Evolutionary conservation across 2,797 vertebrate species (phyloP).

Genomic region (Crenichthys baileyi): DNA sequence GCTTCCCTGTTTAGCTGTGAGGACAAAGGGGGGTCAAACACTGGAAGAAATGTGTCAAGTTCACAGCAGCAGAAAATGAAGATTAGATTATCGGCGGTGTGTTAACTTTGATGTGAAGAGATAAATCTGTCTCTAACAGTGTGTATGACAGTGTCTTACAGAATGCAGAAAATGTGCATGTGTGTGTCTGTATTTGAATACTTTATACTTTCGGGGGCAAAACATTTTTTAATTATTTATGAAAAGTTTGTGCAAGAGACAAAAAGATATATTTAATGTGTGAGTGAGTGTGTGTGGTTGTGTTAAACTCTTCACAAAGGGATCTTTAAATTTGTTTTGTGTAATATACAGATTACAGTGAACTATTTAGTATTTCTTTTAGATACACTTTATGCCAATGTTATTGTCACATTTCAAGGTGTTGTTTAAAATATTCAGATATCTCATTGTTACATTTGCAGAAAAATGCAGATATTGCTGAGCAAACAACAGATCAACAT

Average conservation of each 20-base stretch:
- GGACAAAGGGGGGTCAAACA: slow-evolving; percentile 61
- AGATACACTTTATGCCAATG: background rate
- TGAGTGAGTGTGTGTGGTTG: too few relatives aligned
- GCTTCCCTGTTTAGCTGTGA: slow-evolving; percentile 12
- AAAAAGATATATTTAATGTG: background rate
- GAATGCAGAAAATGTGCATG: background rate
- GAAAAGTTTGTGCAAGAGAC: background rate
- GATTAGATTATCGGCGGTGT: slow-evolving; percentile 31
- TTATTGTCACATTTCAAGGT: background rate
- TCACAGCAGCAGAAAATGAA: slow-evolving; percentile 32
- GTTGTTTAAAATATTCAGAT: background rate
- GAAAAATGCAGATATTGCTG: background rate
- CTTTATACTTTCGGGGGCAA: background rate
- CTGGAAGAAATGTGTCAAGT: slow-evolving; percentile 57
- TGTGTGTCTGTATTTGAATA: background rate
- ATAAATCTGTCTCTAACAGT: slow-evolving; percentile 8
- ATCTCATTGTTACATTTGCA: background rate
- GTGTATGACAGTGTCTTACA: background rate
- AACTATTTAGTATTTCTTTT: background rate
- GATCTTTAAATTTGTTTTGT: background rate
- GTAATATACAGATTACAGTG: background rate
- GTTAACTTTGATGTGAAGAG: slow-evolving; percentile 10
- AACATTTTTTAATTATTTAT: background rate
- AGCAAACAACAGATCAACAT: background rate
- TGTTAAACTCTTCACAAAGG: background rate